Base-by-base conservation (phyloP, 2,797 vertebrate species). In the Pseudochaenichthys georgianus region DNA sequence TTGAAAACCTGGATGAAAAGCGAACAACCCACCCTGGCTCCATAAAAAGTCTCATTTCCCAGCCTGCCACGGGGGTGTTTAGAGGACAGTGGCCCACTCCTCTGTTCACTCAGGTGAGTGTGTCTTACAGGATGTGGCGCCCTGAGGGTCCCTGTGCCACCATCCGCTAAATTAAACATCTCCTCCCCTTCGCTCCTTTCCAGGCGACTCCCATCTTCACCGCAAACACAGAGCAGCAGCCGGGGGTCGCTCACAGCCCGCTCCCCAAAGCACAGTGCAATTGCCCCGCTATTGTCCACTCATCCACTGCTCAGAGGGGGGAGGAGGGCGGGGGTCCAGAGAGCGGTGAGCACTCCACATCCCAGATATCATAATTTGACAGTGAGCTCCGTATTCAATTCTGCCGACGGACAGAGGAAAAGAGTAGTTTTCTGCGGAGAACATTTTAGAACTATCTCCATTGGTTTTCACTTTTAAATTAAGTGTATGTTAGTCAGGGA, bases 281-380 rank as follows among this genome's bases (percentile, higher is more conserved):
- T 95, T 95, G 94, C 92, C 93, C 95, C 86, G 86, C 93, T 94
- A 95, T 94, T 95, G 95, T 94, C 93, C 92, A 94, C 87, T 94
- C 93, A 94, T 93, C 90, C 90, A 81, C 89, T 88, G 84, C 89
- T 93, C 81, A 82, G 64, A 75, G 76, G 85, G 80, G 64, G 68
- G 51, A 46, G 75, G 84, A 19, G 51, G 67, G 19, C 23, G 74
- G 73, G 72, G 77, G 67, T 58, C 43, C 50, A 68, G 57, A 53
- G 59, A 78, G 77, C 80, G 71, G 79, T 47, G 86, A 81, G 70
- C 71, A 64, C 70, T 83, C 64, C 34, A 77, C 78, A 83, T 76
- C 63, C 63, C 47, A 69, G 77, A 80, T 78, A 70, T 69, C 72
- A 59, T 75, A 86, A 88, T 88, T 86, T 84, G 86, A 91, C 83